Percentiles rank a stretch among this genome's conserved stretches.
Conservation (phyloP, 2,888 invertebrate species). For the Chrysotoxum bicinctum region DNA sequence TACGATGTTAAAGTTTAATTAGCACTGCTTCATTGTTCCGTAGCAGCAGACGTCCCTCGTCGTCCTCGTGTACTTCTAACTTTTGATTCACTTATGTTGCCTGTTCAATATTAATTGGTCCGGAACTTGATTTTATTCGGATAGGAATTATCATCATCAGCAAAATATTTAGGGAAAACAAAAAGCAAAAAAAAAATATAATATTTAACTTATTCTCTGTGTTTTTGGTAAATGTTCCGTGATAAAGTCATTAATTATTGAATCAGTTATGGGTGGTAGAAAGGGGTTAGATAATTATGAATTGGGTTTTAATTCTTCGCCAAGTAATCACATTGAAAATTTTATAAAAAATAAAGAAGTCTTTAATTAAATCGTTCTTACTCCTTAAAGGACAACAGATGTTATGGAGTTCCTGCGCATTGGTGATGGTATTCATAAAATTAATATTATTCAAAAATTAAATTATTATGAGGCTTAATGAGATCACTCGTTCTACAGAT, state of each 20-base stretch:
- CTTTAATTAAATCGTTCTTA: neutral
- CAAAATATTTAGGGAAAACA: neutral
- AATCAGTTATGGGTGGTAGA: slow-evolving; percentile 4
- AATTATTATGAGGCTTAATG: no score
- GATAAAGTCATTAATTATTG: neutral
- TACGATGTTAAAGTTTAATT: slow-evolving; percentile 39
- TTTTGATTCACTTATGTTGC: slow-evolving; percentile 7
- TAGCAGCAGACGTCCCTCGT: neutral
- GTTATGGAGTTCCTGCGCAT: no score
- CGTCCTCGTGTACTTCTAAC: neutral
- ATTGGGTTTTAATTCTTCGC: neutral
- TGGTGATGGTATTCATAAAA: no score
- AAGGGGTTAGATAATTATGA: neutral
- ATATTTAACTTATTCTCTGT: neutral
- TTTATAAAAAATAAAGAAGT: neutral
- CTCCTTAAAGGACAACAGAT: neutral
- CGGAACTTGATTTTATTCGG: slow-evolving; percentile 18
- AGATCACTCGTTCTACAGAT: no score
- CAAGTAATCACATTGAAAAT: neutral
- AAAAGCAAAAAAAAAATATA: neutral
- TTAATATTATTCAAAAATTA: no score
- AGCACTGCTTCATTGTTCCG: slow-evolving; percentile 14
- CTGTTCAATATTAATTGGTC: slow-evolving; percentile 20
- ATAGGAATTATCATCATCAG: slow-evolving; percentile 3
- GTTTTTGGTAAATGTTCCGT: neutral